Base-by-base conservation (phyloP, 2,888 invertebrate species). In the Aporophyla lueneburgensis region DNA sequence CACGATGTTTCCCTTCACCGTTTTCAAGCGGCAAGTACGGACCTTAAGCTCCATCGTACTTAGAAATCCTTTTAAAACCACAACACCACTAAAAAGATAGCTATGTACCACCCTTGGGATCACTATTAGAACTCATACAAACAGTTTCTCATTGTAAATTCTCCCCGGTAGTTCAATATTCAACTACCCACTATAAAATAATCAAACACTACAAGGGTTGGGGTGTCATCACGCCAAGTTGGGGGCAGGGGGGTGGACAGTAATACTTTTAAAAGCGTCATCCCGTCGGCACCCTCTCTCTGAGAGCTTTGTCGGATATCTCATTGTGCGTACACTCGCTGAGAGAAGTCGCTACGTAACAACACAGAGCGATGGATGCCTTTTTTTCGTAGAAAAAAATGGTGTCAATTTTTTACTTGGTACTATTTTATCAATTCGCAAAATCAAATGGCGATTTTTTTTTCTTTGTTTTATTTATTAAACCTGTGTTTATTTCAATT, bases 201-300 rank as follows among this genome's bases (percentile, higher is more conserved):
- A 93, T 93, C 92, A 92, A 91, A 90, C 91, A 90, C 85, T 88
- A 87, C 88, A 90, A 91, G 92, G 92, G 92, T 91, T 91, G 87
- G 90, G 91, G 90, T 90, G 89, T 86, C 88, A 86, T 86, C 84
- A 76, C 74, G 77, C 73, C 86, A 69, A 70, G 54, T 56, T 74
- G 72, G 67, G 77, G 79, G 69, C 59, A 66, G 82, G 88, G 88
- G 91, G 91, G 89, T 89, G 91, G 87, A 89, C 88, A 89, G 94
- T 96, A 96, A 96, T 96, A 96, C 95, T 94, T 95, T 96, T 96
- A 96, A 96, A 96, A 96, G 96, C 95, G 91, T 93, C 93, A 91
- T 90, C 91, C 89, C 89, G 88, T 86, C 92, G 91, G 91, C 92
- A 91, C 87, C 92, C 93, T 92, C 91, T 91, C 90, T 91, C 90